These are phyloP conservation scores for Drosophila eohydei DNA, from an alignment of 2,888 invertebrate genomes.

Conservation along the genomic window DNA sequence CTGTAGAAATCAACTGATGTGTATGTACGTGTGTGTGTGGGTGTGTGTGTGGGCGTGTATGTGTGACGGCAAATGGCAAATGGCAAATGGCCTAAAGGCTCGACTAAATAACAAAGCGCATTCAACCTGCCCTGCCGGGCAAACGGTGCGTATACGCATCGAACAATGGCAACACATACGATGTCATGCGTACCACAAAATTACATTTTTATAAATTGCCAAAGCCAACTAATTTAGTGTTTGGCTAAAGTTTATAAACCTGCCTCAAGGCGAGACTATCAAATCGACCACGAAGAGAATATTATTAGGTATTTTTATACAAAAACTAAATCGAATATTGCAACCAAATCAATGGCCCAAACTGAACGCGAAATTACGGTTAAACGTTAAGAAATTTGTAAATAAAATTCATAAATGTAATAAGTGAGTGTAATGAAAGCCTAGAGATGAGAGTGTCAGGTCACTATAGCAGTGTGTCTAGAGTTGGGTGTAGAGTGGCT, in stretches of 20 bases:
- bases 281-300: neutral
- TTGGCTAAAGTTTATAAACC: neutral
- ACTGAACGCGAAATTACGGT: neutral
- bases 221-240: slow-evolving; percentile 28
- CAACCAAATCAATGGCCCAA: too few species aligned
- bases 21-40: slow-evolving; percentile 17
- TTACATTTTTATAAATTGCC: slow-evolving; percentile 35
- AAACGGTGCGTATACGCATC: slow-evolving; percentile 52
- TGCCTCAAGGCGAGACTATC: slow-evolving; percentile 1
- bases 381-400: too few species aligned
- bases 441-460: too few species aligned
- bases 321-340: neutral
- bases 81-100: slow-evolving; percentile 45
- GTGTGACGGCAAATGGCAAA: slow-evolving; percentile 2
- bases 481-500: too few species aligned
- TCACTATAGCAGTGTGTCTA: too few species aligned
- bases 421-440: too few species aligned
- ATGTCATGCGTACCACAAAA: slow-evolving; percentile 23
- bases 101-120: slow-evolving; percentile 53
- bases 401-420: too few species aligned
- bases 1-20: slow-evolving; percentile 57
- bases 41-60: slow-evolving; percentile 27
- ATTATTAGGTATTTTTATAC: too few species aligned
- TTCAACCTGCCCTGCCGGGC: slow-evolving; percentile 29
- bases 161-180: slow-evolving; percentile 22